These are phyloP conservation scores for Gallinago stenura DNA, from an alignment of 2,797 vertebrate species.

Conservation along the genomic window DNA sequence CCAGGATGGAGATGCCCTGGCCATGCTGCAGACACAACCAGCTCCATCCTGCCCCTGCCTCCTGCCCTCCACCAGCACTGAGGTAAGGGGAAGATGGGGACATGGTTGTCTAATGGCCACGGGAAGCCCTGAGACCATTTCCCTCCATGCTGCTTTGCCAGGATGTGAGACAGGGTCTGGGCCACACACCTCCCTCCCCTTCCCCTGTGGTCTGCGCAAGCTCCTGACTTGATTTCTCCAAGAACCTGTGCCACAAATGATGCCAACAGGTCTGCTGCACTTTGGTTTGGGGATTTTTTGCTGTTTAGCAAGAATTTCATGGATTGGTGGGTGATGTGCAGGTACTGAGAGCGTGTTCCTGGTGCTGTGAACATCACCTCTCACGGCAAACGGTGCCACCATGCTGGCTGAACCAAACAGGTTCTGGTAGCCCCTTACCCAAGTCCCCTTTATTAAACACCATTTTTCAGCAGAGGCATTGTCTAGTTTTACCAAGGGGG, in stretches of 20 bases:
- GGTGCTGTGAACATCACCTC: neutral
- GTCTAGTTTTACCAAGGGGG: neutral
- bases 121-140: neutral
- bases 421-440: neutral
- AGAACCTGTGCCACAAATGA: neutral
- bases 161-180: neutral
- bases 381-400: neutral
- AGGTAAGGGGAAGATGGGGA: neutral
- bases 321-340: neutral
- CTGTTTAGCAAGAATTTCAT: neutral
- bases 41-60: neutral
- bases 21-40: neutral
- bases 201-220: neutral
- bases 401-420: neutral
- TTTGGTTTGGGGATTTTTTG: neutral
- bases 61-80: neutral
- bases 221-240: neutral
- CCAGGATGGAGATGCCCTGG: no score
- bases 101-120: neutral
- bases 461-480: neutral
- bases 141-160: neutral
- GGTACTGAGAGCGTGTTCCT: rapidly evolving
- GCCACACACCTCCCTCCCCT: neutral
- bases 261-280: neutral
- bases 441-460: neutral